Percentiles rank a stretch among this genome's conserved stretches.
phyloP scores from a whole-genome alignment of 2,113 vertebrate species.

The Phrynosoma platyrhinos region DNA sequence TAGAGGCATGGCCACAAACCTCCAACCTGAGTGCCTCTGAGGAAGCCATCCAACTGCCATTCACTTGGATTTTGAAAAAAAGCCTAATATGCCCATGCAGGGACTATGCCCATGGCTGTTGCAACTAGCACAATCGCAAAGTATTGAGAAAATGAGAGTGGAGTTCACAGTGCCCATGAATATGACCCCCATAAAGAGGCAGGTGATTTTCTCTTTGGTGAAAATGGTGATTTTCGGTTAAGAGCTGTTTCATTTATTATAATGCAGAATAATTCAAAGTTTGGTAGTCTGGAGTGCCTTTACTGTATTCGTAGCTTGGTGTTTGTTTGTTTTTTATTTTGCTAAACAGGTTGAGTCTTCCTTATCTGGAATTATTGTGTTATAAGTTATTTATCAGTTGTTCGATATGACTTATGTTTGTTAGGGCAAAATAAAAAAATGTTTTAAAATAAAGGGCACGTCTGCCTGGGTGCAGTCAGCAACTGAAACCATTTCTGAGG shows the following conservation, averaged over 20 bases:
- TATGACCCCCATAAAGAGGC: not conserved
- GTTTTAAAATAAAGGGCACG: no score
- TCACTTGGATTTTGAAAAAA: not conserved
- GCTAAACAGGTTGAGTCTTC: not conserved
- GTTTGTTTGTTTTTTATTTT: not conserved
- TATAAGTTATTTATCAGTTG: not conserved
- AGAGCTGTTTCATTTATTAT: not conserved
- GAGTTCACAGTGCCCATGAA: not conserved
- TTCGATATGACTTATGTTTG: not conserved
- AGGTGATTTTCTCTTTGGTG: not conserved
- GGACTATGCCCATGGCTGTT: not conserved
- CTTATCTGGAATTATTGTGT: not conserved
- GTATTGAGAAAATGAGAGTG: not conserved
- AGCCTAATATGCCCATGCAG: no score
- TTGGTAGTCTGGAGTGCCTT: no score
- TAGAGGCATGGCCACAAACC: not conserved
- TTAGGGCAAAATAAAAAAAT: no score
- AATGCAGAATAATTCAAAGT: not conserved
- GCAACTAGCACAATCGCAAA: not conserved
- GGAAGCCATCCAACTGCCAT: not conserved
- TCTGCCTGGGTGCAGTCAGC: not conserved
- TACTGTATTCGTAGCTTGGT: not conserved
- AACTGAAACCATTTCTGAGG: no score
- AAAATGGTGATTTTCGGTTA: not conserved
- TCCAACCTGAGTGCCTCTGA: not conserved